These are phyloP conservation scores for Brachionus asplanchnoidis DNA, from an alignment of 1,140 invertebrate genomes.

Conservation along the genomic window DNA sequence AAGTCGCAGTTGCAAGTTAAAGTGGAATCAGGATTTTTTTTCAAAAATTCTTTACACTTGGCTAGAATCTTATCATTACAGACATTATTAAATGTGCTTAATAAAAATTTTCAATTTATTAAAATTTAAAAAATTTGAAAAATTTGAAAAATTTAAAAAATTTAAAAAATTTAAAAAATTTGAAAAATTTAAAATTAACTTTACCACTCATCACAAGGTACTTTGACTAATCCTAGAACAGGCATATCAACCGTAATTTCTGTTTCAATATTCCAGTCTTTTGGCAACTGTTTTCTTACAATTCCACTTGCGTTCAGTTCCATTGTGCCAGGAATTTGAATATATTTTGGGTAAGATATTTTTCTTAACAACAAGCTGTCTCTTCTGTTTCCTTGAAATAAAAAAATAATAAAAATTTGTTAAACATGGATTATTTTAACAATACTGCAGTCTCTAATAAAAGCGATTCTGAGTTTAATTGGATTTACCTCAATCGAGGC, in stretches of 20 bases:
- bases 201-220: slow-evolving; percentile 6
- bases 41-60: background rate
- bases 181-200: background rate
- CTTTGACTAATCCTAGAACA: background rate
- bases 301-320: background rate
- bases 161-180: background rate
- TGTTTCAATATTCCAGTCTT: slow-evolving; percentile 27
- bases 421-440: background rate
- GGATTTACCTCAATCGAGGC: background rate
- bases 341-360: background rate
- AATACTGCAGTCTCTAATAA: slow-evolving; percentile 29
- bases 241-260: background rate
- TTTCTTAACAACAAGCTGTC: background rate
- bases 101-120: background rate
- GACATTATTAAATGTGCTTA: background rate
- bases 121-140: background rate
- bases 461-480: background rate
- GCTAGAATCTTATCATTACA: background rate
- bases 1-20: background rate
- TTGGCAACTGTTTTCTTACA: background rate
- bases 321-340: slow-evolving; percentile 8
- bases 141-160: background rate
- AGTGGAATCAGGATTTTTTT: background rate
- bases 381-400: background rate
- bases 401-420: background rate